A percentile compares a stretch with the other conserved stretches of the same genome.
These are phyloP conservation scores for Falco naumanni DNA, from an alignment of 2,797 vertebrate species.

Conservation along the genomic window DNA sequence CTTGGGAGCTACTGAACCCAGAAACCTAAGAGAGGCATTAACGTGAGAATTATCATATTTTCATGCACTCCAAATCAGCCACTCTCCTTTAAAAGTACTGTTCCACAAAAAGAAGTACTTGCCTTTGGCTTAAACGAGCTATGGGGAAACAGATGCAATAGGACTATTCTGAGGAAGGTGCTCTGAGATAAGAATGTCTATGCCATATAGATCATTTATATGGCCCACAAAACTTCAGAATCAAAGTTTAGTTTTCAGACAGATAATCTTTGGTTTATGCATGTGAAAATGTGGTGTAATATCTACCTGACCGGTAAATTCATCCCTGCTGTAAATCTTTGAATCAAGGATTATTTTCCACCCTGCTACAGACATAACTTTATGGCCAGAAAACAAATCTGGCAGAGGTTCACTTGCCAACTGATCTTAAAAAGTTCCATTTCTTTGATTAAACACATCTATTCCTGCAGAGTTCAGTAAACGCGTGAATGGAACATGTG, in stretches of 20 bases:
- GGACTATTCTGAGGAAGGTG: not conserved
- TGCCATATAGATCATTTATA: not conserved
- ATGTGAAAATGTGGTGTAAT: not conserved
- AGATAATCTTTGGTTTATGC: not conserved
- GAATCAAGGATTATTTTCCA: constrained; percentile 10
- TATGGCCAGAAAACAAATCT: constrained; percentile 52
- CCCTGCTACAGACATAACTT: not conserved
- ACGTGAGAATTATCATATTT: not conserved
- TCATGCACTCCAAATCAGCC: not conserved
- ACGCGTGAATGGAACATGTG: constrained; percentile 47
- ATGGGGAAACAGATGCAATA: not conserved
- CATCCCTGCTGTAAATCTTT: not conserved
- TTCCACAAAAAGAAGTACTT: not conserved
- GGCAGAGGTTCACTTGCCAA: constrained; percentile 16
- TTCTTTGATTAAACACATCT: constrained; percentile 57
- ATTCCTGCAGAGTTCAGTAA: constrained; percentile 50
- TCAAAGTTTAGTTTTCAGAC: not conserved
- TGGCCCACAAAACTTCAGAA: not conserved
- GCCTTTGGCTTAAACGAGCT: not conserved
- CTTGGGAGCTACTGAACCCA: not conserved
- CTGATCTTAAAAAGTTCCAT: constrained; percentile 36
- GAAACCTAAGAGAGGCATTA: not conserved
- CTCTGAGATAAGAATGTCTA: not conserved
- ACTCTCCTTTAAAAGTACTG: not conserved
- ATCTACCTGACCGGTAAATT: not conserved